Conservation (phyloP, 2,113 vertebrate genomes). For the Labrus mixtus region DNA sequence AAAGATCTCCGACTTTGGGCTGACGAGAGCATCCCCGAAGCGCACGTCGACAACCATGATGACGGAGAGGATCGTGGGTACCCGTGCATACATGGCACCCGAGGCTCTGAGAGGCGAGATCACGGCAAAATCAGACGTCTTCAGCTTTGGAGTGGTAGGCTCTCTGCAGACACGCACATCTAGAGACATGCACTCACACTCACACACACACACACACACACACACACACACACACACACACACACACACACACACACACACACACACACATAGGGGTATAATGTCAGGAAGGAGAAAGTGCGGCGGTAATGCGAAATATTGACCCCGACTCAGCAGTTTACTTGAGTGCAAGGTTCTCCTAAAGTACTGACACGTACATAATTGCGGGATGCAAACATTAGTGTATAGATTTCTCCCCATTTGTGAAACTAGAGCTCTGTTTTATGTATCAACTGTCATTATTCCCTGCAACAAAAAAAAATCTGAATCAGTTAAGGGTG, state of each 20-base stretch:
- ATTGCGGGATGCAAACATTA: conserved; percentile 24
- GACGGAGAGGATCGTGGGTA: conserved; percentile 95
- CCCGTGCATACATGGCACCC: conserved; percentile 96
- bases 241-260: neutral
- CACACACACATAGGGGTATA: conserved; percentile 2
- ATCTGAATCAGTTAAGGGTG: neutral
- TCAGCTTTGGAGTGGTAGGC: conserved; percentile 96
- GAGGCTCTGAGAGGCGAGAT: conserved; percentile 95
- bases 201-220: neutral
- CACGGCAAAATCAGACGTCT: conserved; percentile 94
- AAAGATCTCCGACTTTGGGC: conserved; percentile 97
- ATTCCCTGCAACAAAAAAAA: neutral
- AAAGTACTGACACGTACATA: conserved; percentile 42
- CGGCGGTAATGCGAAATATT: conserved; percentile 29
- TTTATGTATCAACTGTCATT: conserved; percentile 19
- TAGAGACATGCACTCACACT: neutral
- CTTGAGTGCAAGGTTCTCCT: conserved; percentile 1
- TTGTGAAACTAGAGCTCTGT: conserved; percentile 30
- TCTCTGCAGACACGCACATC: conserved; percentile 8
- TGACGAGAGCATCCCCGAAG: conserved; percentile 90
- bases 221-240: neutral
- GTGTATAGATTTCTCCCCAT: conserved; percentile 10
- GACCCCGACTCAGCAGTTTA: conserved; percentile 34
- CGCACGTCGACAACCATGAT: conserved; percentile 87
- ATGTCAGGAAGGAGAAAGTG: conserved; percentile 31